Evolutionary conservation across 2,888 invertebrate species (phyloP).

Genomic region (Harmothoe impar): DNA sequence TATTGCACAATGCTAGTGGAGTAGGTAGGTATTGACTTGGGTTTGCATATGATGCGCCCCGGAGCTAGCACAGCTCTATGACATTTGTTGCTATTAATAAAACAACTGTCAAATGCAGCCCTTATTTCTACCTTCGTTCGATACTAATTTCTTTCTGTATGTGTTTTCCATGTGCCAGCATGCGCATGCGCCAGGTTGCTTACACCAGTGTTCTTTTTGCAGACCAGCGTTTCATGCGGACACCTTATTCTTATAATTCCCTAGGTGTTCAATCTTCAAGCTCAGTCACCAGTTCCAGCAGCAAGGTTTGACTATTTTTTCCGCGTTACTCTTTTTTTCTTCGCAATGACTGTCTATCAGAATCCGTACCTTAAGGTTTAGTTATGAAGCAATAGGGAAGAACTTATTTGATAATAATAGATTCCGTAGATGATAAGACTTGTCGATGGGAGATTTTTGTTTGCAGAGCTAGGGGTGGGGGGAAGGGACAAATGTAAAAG

Average conservation of each 20-base stretch:
- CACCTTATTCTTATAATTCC: constrained; percentile 62
- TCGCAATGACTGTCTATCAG: not conserved
- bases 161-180: constrained; percentile 2
- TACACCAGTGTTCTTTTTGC: constrained; percentile 41
- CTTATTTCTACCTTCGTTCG: not conserved
- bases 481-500: not conserved
- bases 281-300: constrained; percentile 20
- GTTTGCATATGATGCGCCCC: no score
- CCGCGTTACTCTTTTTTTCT: not conserved
- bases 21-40: no score
- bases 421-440: no score
- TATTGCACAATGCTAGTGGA: no score
- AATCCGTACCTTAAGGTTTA: not conserved
- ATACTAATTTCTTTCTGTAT: not conserved
- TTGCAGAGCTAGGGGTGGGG: no score
- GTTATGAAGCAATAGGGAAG: no score
- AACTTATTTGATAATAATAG: no score
- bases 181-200: constrained; percentile 25
- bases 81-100: no score
- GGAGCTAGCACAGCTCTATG: no score
- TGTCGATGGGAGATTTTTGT: no score
- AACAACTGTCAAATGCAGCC: no score
- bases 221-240: constrained; percentile 54
- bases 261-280: constrained; percentile 53
- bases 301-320: constrained; percentile 49